Evolutionary conservation across 2,113 vertebrate genomes (phyloP), one percentile per base, ranked within the genome.

Genomic region (Raja brachyura): DNA sequence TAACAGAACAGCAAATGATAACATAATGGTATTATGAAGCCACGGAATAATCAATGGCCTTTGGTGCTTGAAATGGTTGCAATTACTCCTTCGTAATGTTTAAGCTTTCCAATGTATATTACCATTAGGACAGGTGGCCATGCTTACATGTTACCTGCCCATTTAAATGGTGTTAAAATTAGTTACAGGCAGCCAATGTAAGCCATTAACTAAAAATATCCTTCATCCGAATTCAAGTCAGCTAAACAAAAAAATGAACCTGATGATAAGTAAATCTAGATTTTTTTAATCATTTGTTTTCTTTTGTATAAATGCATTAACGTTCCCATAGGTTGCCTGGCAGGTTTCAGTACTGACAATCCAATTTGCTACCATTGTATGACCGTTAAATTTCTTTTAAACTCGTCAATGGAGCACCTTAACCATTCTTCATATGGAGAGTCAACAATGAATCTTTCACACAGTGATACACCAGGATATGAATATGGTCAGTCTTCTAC

Each of bases 331-430:
- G n/a, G 31, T 94, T 93, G 93, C 93, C 94, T 88, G 94, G 94
- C 95, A 95, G 94, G 95, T 94, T 95, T 92, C 90, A 54, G 90
- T 54, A 92, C 96, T 94, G 93, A 96, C 96, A 96, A 96, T 96
- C 95, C 95, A 93, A 96, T 96, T 96, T 96, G 95, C 96, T 96
- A 96, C 95, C 96, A 93, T 86, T 16, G 74, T 96, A 94, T 93
- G 94, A 92, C 10, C 73, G 33, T 92, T 54, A 73, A 9, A 25
- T 92, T 92, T 73, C 63, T 22, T 54, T 73, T 31, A 63, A 92
- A 73, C 10, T 93, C 83, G 93, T 79, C 66, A 88, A 93, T 93
- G 75, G 90, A 93, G 76, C 77, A 93, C 63, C n/a, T 92, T 93
- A 31, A 56, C n/a, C 48, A 33, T 86, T 93, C n/a, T 88, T 93